A percentile compares a stretch with the other conserved stretches of the same genome.
Evolutionary conservation across 2,797 vertebrate species (phyloP).

Genomic region (Podarcis siculus): DNA sequence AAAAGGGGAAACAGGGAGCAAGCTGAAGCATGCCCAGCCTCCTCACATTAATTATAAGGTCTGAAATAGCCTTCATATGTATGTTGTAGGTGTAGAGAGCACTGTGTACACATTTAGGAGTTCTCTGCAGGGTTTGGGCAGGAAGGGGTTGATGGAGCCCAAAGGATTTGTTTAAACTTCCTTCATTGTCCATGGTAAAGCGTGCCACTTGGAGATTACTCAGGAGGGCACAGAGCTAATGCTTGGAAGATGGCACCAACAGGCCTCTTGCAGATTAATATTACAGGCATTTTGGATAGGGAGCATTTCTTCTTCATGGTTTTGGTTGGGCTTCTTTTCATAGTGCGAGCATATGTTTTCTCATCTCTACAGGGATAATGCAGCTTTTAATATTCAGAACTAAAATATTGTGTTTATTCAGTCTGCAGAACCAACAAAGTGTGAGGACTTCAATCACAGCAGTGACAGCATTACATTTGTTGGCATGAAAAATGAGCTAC

Average conservation of each 20-base stretch:
- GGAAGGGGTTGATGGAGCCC: too few species aligned
- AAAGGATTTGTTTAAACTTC: too few species aligned
- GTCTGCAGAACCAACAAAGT: neutral
- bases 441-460: neutral
- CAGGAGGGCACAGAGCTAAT: neutral
- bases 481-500: conserved; percentile 6
- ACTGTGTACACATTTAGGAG: too few species aligned
- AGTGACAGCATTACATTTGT: neutral
- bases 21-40: too few species aligned
- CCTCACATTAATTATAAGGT: too few species aligned
- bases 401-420: conserved; percentile 5
- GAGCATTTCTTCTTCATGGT: neutral
- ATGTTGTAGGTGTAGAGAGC: too few species aligned
- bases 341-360: neutral
- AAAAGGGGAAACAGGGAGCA: too few species aligned
- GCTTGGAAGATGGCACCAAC: neutral
- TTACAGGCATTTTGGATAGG: neutral
- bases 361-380: neutral
- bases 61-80: too few species aligned
- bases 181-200: too few species aligned
- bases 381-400: neutral
- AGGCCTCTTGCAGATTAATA: neutral
- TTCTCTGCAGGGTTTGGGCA: too few species aligned
- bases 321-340: neutral
- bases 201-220: too few species aligned